Conservation (phyloP, 1,140 invertebrate genomes). For the Ceratosolen fusciceps region DNA sequence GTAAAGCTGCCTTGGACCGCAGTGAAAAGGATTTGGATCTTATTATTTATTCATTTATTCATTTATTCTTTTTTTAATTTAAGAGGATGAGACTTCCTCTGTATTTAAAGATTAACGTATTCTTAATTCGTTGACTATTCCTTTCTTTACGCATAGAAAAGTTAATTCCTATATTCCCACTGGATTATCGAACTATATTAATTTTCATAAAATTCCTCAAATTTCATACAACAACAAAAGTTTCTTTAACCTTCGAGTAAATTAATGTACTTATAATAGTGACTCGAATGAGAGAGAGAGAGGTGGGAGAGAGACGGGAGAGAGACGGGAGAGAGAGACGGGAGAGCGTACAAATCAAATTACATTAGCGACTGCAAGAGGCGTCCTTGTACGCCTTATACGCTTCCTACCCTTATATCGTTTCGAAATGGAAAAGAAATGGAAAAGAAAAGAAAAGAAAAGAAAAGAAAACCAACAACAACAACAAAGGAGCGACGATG, state of each 20-base stretch:
- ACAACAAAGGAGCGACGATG: too few species aligned
- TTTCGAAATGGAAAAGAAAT: not conserved
- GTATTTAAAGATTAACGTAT: not conserved
- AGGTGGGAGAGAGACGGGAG: not conserved
- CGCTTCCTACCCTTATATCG: not conserved
- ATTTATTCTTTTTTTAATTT: not conserved
- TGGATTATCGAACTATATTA: constrained; percentile 5
- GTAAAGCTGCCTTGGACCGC: not conserved
- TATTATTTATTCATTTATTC: too few species aligned
- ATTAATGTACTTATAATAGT: too few species aligned
- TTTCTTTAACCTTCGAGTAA: too few species aligned
- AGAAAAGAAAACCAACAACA: too few species aligned
- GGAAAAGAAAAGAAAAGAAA: too few species aligned
- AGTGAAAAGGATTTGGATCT: constrained; percentile 18
- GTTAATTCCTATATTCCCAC: not conserved
- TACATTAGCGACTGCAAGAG: constrained; percentile 13
- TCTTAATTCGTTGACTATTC: constrained; percentile 35
- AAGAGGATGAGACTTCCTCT: constrained; percentile 6
- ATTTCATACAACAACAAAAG: not conserved
- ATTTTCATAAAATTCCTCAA: constrained; percentile 32
- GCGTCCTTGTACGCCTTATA: not conserved
- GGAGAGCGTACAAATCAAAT: constrained; percentile 8
- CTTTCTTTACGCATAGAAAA: not conserved
- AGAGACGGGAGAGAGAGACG: not conserved
- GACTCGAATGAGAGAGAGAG: not conserved